These are phyloP conservation scores for Corythoichthys intestinalis DNA, from an alignment of 2,113 vertebrate genomes.

Conservation along the genomic window DNA sequence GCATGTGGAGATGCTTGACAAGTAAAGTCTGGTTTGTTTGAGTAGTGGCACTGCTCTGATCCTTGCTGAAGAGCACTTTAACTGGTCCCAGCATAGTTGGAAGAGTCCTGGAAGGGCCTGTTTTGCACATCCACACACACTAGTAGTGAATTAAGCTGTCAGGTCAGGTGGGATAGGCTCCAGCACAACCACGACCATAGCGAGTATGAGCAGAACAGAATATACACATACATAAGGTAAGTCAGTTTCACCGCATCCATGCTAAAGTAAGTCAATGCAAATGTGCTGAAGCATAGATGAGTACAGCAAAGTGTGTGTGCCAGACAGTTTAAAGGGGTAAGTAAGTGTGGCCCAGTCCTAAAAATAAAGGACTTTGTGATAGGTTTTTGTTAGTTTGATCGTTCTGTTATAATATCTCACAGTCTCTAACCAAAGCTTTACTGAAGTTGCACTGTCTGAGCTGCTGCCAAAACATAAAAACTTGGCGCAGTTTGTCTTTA, in stretches of 20 bases:
- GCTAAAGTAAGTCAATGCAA: background rate
- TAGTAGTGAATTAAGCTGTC: background rate
- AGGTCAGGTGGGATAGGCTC: no score
- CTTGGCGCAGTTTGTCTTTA: constrained; percentile 33
- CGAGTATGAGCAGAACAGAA: no score
- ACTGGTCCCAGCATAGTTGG: background rate
- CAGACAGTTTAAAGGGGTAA: background rate
- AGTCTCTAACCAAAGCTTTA: constrained; percentile 29
- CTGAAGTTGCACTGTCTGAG: constrained; percentile 13
- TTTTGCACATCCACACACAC: background rate
- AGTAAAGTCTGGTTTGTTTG: background rate
- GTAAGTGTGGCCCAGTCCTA: background rate
- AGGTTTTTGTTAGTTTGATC: constrained; percentile 7
- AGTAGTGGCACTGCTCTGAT: background rate
- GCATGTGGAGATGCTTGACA: background rate
- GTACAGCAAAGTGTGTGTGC: background rate
- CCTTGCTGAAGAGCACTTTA: background rate
- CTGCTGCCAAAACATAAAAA: constrained; percentile 27
- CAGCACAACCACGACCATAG: no score
- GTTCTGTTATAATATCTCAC: constrained; percentile 25
- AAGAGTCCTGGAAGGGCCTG: background rate
- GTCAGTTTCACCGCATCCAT: background rate
- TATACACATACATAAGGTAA: background rate
- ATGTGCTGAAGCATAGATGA: background rate
- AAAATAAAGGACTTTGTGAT: constrained; percentile 3